phyloP scores from a whole-genome alignment of 92 coral and sea anemone genomes.

The Micromussa lordhowensis region DNA sequence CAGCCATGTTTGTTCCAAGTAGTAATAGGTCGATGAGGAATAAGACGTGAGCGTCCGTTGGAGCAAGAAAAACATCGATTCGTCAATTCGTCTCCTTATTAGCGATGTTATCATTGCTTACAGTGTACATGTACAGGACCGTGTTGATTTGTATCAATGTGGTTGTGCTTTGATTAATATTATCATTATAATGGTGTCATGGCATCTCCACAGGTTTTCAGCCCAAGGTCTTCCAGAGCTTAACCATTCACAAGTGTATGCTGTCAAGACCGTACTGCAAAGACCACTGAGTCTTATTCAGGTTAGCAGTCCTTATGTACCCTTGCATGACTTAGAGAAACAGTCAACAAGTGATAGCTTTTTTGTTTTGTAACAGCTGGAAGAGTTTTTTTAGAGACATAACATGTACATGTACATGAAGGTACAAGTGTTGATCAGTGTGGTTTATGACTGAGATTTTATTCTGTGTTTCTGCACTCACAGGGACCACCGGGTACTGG shows the following conservation, averaged over 20 bases:
- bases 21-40: slow-evolving; percentile 22
- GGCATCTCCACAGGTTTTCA: slow-evolving; percentile 72
- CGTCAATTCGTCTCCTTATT: too few species aligned
- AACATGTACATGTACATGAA: too few species aligned
- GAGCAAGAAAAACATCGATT: too few species aligned
- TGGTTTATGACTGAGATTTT: too few species aligned
- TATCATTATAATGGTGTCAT: background rate
- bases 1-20: slow-evolving; percentile 35
- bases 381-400: too few species aligned
- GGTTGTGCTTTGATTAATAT: background rate
- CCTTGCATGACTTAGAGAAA: background rate
- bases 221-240: slow-evolving; percentile 99
- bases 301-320: slow-evolving; percentile 49
- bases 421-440: too few species aligned
- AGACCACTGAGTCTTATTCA: slow-evolving; percentile 98
- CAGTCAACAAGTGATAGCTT: background rate
- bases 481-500: slow-evolving; percentile 99
- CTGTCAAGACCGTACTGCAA: slow-evolving; percentile 97
- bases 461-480: background rate
- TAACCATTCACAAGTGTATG: slow-evolving; percentile 99
- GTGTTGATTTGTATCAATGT: background rate
- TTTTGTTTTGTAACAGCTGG: background rate
- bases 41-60: too few species aligned
- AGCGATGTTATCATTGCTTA: too few species aligned
- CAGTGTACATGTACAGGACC: too few species aligned